Conservation (phyloP, 2,113 vertebrate species). For the Limnothrissa miodon region DNA sequence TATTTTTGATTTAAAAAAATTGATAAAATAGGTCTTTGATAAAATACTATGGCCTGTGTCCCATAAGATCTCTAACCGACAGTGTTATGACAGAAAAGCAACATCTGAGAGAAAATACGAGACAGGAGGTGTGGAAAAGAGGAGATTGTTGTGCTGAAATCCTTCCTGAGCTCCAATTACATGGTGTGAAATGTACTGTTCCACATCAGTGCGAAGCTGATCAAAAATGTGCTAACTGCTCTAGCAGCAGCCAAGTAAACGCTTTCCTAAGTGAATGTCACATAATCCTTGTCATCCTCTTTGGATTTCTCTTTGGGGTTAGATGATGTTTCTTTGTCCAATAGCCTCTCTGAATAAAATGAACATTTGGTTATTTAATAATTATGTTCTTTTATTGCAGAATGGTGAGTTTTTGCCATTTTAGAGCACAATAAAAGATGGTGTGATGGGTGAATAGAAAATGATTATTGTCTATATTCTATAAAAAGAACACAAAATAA, state of each 20-base stretch:
- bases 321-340: background rate
- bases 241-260: background rate
- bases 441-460: no score
- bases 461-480: no score
- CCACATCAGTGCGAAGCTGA: background rate
- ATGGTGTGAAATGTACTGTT: conserved; percentile 6
- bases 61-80: background rate
- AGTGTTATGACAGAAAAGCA: background rate
- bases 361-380: no score
- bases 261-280: background rate
- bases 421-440: no score
- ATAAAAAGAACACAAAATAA: no score
- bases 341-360: background rate
- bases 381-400: no score
- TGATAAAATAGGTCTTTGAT: background rate
- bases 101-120: background rate
- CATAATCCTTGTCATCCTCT: background rate
- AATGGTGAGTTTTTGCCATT: no score
- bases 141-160: background rate
- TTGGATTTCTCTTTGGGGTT: background rate
- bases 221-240: conserved; percentile 12
- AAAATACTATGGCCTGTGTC: background rate
- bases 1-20: no score
- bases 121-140: background rate
- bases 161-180: background rate